phyloP scores from a whole-genome alignment of 2,113 vertebrate species.

The Hemiscyllium ocellatum region DNA sequence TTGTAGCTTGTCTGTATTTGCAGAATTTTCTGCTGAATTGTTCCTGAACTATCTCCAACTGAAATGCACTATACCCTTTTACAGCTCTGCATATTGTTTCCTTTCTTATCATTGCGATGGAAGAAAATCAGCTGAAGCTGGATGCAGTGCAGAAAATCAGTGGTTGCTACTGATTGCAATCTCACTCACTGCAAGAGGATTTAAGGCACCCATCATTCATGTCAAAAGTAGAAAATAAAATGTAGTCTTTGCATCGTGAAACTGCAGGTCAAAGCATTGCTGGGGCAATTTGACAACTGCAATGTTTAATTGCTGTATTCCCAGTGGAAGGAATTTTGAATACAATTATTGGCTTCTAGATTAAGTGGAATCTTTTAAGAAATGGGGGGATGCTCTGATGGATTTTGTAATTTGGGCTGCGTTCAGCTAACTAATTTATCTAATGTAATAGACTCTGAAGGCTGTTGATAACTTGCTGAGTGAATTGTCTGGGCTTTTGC shows the following conservation, averaged over 20 bases:
- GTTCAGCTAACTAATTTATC: background rate
- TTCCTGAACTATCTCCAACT: too few species aligned
- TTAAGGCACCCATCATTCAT: too few species aligned
- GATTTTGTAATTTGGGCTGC: background rate
- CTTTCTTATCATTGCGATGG: too few species aligned
- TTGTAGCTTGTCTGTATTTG: too few species aligned
- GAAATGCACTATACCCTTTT: too few species aligned
- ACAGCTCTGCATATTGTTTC: too few species aligned
- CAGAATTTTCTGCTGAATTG: too few species aligned
- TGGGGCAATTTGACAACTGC: background rate
- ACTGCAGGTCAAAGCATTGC: background rate
- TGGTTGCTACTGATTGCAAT: too few species aligned
- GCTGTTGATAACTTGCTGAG: background rate
- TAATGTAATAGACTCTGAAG: background rate
- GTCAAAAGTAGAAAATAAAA: background rate
- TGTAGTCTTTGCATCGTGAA: background rate
- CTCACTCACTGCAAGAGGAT: too few species aligned
- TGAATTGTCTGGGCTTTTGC: too few species aligned
- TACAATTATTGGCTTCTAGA: background rate
- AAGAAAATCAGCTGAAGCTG: too few species aligned
- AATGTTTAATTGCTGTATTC: background rate
- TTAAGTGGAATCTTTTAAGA: background rate
- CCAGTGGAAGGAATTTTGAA: background rate
- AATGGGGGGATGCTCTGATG: background rate
- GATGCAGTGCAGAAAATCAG: too few species aligned